Evolutionary conservation across 2,888 invertebrate genomes (phyloP).

Genomic region (Orchesella flavescens): DNA sequence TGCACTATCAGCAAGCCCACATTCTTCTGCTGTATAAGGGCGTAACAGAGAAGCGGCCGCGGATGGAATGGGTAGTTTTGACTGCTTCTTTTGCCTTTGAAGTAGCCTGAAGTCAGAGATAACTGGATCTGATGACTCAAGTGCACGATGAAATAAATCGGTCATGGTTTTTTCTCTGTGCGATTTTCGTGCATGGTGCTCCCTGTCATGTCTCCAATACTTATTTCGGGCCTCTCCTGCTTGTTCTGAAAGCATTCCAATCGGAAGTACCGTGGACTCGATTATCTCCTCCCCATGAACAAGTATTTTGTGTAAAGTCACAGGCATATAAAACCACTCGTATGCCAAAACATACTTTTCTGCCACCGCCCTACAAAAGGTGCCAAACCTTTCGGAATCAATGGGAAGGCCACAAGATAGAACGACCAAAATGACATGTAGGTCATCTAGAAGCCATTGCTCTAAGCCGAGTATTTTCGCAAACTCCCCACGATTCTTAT

Average conservation of each 20-base stretch:
- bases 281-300: slow-evolving; percentile 47
- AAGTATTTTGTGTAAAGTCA: slow-evolving; percentile 54
- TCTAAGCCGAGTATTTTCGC: slow-evolving; percentile 38
- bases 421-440: slow-evolving; percentile 23
- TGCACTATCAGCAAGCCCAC: too few relatives aligned
- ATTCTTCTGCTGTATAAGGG: background rate
- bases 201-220: slow-evolving; percentile 17
- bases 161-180: background rate
- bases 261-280: slow-evolving; percentile 1
- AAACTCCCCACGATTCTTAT: slow-evolving; percentile 19
- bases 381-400: slow-evolving; percentile 33
- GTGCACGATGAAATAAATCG: slow-evolving; percentile 40
- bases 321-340: slow-evolving; percentile 42
- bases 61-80: background rate
- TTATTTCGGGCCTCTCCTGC: slow-evolving; percentile 48
- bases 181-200: slow-evolving; percentile 36
- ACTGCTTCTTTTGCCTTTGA: background rate
- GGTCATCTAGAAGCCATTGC: slow-evolving; percentile 16
- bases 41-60: background rate
- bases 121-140: slow-evolving; percentile 62
- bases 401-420: slow-evolving; percentile 41
- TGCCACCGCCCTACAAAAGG: background rate
- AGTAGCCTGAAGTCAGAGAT: background rate
- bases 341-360: slow-evolving; percentile 29
- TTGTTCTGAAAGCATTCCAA: slow-evolving; percentile 57